Base-by-base conservation (phyloP, 2,797 vertebrate genomes). In the Hephaestus fuliginosus region DNA sequence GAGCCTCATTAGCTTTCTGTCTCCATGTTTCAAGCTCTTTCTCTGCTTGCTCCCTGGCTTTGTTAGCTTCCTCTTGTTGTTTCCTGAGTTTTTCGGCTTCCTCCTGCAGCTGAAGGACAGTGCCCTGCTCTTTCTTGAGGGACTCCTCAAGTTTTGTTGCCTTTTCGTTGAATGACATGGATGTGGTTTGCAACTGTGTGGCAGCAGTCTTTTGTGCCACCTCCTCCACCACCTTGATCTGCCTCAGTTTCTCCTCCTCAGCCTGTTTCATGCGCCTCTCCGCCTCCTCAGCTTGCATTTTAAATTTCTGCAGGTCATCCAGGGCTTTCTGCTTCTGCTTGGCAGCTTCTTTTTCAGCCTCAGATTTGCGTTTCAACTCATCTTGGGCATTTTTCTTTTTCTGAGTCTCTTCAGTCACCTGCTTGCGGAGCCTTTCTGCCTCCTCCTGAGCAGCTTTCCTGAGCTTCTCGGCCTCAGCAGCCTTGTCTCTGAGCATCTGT, bases 1-100 rank as follows among this genome's bases (percentile, higher is more conserved):
- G 95, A 0, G 98, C 98, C 89, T 99, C 98, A 0, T 99, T 98
- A 85, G 98, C 98, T 86, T 99, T 99, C 75, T 98, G 97, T 82
- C 95, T 95, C 98, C 98, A 99, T n/a, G 74, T 96, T 82, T 99
- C 98, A 67, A 99, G 94, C 92, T 99, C 97, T 36, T 94, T 95
- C 86, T 99, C 97, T 0, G 98, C 97, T 51, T 97, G 95, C 66
- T 97, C 96, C 4, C 96, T 95, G 0, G 96, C 96, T 5, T 20
- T 96, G 88, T 97, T 94, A 0, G 97, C 98, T 51, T 98, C 97
- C 0, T 95, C 94, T 83, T 99, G 97, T 83, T 97, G 97, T 88
- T 76, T 96, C 64, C 96, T 95, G 22, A 97, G 95, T 11, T 90
- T 92, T 14, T 96, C 96, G 0, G 97, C 97, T 86, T 99, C 98